These are phyloP conservation scores for Drosophila equinoxialis DNA, from an alignment of 1,140 invertebrate genomes.

Conservation along the genomic window DNA sequence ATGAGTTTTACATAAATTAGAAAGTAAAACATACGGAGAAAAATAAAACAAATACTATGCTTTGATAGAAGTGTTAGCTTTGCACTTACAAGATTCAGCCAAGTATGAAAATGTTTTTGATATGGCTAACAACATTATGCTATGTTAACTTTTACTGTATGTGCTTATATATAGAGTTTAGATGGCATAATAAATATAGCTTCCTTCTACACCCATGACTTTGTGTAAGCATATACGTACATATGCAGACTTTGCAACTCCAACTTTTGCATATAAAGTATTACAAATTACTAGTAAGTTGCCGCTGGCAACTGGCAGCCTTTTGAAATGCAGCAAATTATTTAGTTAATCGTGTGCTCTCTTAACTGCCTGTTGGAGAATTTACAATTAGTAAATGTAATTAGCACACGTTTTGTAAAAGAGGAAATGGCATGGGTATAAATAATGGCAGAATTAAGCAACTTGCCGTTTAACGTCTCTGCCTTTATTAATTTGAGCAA, in stretches of 20 bases:
- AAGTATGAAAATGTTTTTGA: no score
- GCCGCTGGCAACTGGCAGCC: constrained; percentile 61
- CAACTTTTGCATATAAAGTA: constrained; percentile 65
- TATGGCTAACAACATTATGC: no score
- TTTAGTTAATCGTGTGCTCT: constrained; percentile 33
- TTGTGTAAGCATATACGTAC: neutral
- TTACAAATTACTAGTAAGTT: constrained; percentile 73
- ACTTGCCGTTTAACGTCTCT: constrained; percentile 27
- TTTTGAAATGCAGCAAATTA: constrained; percentile 67
- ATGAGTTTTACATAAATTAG: no score
- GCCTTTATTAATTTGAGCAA: constrained; percentile 3
- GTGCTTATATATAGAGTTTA: no score
- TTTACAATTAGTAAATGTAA: constrained; percentile 58
- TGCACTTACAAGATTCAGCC: no score
- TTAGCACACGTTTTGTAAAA: constrained; percentile 51
- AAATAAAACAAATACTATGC: no score
- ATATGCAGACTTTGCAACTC: neutral
- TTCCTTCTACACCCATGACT: no score
- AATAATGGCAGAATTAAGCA: constrained; percentile 70
- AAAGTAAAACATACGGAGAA: no score
- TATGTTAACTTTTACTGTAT: no score
- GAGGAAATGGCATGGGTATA: constrained; percentile 59
- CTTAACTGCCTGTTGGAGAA: constrained; percentile 16
- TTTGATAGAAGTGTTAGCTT: no score
- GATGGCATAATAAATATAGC: no score